Base-by-base conservation (phyloP, 2,113 vertebrate genomes). In the Rhinoptilus africanus region DNA sequence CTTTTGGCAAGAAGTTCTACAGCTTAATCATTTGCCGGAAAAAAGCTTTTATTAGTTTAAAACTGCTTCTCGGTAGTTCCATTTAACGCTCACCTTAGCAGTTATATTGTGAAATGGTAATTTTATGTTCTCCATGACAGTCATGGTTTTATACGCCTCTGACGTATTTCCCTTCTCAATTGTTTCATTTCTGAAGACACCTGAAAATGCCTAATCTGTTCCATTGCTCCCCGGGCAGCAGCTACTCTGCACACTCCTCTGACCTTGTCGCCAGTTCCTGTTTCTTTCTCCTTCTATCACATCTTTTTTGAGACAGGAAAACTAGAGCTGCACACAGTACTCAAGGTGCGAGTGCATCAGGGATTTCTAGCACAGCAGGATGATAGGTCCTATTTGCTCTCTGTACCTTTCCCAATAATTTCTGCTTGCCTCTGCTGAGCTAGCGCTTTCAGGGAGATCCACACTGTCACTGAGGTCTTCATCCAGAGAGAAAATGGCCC, bases 121-220 rank as follows among this genome's bases (percentile, higher is more conserved):
- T 89, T 96, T 93, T 68, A 88, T 53, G 34, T 79, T 91, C 89
- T 89, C 57, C 20, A 1, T 20, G 60, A 45, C 39, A 93, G 81
- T 69, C 39, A 64, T 48, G 56, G 39, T 47, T 92, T 87, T 91
- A 89, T 84, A 75, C 1, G 5, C 30, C 39, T 79, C 56, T 50
- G 32, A 56, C 2, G 0, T 75, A 85, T 57, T 91, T 94, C 48
- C 39, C 22, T 85, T 47, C 53, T 91, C 73, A 71, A 13, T 32
- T 72, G 57, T 92, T 92, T 94, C 43, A 73, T 92, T 95, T 90
- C 71, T 85, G 88, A 88, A 93, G 82, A 69, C 82, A 94, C 43
- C 57, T 95, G 84, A 88, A 94, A 93, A 79, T 66, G 59, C 62
- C 74, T 88, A 10, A 94, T 79, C 66, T 82, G 66, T 89, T 94